A percentile compares a stretch with the other conserved stretches of the same genome.
phyloP scores from a whole-genome alignment of 2,113 vertebrate species.

The Burhinus oedicnemus region DNA sequence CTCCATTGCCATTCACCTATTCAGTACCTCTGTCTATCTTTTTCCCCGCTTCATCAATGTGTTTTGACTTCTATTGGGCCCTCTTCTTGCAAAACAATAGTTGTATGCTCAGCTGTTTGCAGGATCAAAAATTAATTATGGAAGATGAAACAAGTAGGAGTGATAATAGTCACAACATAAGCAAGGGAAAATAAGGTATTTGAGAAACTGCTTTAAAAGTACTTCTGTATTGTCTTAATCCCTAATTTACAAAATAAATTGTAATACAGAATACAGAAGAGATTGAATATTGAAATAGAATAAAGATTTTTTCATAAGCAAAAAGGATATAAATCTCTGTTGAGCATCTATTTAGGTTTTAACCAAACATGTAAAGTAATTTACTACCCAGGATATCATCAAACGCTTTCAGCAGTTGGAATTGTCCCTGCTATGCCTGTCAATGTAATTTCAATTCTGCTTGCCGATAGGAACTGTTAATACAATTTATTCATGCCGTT shows the following conservation, averaged over 20 bases:
- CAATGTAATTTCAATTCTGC: not conserved
- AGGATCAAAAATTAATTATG: not conserved
- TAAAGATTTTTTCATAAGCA: not conserved
- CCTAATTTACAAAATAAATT: not conserved
- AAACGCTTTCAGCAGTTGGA: not conserved
- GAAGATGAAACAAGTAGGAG: not conserved
- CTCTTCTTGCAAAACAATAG: not conserved
- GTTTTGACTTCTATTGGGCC: not conserved
- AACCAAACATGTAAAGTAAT: not conserved
- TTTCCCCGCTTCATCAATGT: not conserved
- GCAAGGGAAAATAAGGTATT: not conserved
- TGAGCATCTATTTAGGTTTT: not conserved
- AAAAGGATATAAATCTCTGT: not conserved
- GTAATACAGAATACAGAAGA: not conserved
- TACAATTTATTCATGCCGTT: not conserved
- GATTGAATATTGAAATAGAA: not conserved
- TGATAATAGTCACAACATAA: not conserved
- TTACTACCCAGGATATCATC: not conserved
- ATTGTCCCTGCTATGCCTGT: not conserved
- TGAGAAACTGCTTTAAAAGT: not conserved
- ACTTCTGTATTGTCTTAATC: not conserved
- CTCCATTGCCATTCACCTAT: not conserved
- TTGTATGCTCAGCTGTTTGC: not conserved
- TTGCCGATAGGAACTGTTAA: not conserved
- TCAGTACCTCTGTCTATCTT: not conserved